phyloP scores from a whole-genome alignment of 64 coral and sea anemone species.

The Montipora efflorescens region DNA sequence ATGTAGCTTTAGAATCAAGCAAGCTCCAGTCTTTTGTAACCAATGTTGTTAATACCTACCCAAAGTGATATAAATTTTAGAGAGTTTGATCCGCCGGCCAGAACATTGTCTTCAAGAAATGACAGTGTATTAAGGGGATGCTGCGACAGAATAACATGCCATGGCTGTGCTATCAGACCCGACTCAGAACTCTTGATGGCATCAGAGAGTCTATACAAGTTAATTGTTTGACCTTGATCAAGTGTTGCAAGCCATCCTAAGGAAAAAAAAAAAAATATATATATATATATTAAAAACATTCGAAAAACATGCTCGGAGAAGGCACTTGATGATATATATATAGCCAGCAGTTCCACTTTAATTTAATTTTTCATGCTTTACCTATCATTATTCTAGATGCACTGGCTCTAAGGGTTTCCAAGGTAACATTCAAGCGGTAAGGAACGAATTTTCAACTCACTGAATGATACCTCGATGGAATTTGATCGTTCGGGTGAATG shows the following conservation, averaged over 20 bases:
- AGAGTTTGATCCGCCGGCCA: constrained; percentile 77
- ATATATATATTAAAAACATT: background rate
- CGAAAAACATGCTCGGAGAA: no score
- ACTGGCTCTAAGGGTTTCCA: no score
- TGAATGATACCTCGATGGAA: no score
- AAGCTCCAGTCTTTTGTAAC: background rate
- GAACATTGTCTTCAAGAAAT: constrained; percentile 83
- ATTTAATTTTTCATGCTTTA: no score
- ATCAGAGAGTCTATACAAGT: constrained; percentile 82
- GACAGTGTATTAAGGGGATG: constrained; percentile 53
- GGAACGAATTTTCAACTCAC: no score
- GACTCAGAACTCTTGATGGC: constrained; percentile 68
- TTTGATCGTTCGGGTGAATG: no score
- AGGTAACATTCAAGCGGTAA: no score
- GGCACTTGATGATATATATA: no score
- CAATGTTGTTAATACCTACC: constrained; percentile 76
- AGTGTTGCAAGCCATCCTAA: constrained; percentile 83
- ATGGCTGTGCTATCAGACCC: constrained; percentile 79
- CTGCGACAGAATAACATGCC: constrained; percentile 82
- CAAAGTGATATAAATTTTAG: constrained; percentile 78
- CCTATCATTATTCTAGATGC: no score
- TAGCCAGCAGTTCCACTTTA: no score
- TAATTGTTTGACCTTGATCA: constrained; percentile 84
- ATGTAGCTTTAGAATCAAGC: background rate
- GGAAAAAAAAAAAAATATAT: background rate